Evolutionary conservation across 2,113 vertebrate genomes (phyloP).

Genomic region (Antennarius striatus): DNA sequence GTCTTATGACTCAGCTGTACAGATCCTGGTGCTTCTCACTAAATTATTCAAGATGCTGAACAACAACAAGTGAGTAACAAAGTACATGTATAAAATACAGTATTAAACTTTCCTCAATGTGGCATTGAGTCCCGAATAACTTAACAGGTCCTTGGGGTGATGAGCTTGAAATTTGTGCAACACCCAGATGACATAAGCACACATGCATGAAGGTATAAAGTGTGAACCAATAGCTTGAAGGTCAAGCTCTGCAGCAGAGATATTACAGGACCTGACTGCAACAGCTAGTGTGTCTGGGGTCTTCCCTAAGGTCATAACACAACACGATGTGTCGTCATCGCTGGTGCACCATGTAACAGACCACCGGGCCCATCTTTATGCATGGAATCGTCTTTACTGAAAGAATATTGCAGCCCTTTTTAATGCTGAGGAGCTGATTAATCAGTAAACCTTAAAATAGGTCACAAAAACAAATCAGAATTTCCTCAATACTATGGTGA

Average conservation of each 20-base stretch:
- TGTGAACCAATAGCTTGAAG: conserved; percentile 22
- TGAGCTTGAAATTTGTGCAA: not conserved
- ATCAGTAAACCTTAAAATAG: too few species aligned
- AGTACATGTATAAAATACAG: not conserved
- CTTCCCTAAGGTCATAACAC: too few species aligned
- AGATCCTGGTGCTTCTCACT: conserved; percentile 7
- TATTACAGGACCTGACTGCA: conserved; percentile 43
- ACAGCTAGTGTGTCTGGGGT: conserved; percentile 41
- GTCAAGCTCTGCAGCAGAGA: conserved; percentile 27
- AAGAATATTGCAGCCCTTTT: too few species aligned
- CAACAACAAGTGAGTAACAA: not conserved
- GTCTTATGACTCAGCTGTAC: conserved; percentile 29
- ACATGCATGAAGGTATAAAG: conserved; percentile 26
- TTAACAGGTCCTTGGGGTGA: not conserved
- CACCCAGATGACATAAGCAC: conserved; percentile 11
- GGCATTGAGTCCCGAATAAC: not conserved
- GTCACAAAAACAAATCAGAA: too few species aligned
- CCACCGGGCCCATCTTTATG: too few species aligned
- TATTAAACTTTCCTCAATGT: conserved; percentile 3
- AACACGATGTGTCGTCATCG: too few species aligned
- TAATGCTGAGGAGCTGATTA: too few species aligned
- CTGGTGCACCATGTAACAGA: too few species aligned
- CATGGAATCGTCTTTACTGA: too few species aligned
- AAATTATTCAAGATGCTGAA: not conserved
- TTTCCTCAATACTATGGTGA: not conserved